Evolutionary conservation across 2,113 vertebrate genomes (phyloP).

Genomic region (Leiothrix lutea): DNA sequence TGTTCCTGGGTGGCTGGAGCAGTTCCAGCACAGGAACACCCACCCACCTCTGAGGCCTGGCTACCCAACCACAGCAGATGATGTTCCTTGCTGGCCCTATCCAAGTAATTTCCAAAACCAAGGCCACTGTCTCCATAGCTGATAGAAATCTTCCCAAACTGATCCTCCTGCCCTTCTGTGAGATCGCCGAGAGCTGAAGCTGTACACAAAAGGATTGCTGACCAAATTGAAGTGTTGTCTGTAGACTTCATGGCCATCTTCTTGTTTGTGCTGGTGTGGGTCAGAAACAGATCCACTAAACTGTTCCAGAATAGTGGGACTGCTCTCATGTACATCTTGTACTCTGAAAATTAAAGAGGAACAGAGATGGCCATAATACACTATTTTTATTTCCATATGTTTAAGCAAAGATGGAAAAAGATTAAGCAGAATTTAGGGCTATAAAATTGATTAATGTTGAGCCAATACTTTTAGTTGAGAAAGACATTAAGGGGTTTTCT

Average conservation of each 20-base stretch:
- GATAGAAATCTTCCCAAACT: background rate
- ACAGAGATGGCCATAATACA: background rate
- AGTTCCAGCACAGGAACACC: rapidly evolving
- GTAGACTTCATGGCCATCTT: background rate
- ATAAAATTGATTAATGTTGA: background rate
- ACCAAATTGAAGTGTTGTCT: background rate
- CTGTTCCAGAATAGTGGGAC: background rate
- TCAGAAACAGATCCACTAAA: background rate
- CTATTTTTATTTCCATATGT: background rate
- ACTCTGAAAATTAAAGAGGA: background rate
- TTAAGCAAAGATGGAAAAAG: conserved; percentile 18
- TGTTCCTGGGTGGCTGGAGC: background rate
- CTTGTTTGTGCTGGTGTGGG: background rate
- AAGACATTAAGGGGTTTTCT: background rate
- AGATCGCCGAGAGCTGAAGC: background rate
- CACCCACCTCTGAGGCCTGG: background rate
- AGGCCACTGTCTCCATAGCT: background rate
- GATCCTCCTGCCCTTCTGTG: background rate
- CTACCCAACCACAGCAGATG: background rate
- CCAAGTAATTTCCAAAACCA: background rate
- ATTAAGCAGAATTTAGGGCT: background rate
- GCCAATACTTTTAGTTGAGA: background rate
- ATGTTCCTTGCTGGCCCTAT: background rate
- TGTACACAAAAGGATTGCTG: background rate
- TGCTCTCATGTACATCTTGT: background rate